Percentiles rank a stretch among this genome's conserved stretches.
These are phyloP conservation scores for Habropoda laboriosa DNA, from an alignment of 1,140 invertebrate genomes.

Conservation along the genomic window DNA sequence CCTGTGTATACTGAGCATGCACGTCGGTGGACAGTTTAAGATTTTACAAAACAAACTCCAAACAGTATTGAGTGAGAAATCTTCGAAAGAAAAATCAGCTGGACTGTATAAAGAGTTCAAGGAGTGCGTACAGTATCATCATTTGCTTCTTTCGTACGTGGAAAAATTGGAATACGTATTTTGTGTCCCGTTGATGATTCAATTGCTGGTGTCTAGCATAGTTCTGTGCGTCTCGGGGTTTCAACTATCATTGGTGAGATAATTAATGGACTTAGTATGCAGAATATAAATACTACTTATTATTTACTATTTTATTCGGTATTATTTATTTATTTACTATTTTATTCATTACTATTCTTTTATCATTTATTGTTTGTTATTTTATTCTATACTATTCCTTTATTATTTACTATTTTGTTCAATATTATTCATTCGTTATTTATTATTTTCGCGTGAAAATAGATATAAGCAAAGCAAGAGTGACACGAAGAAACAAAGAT, in stretches of 20 bases:
- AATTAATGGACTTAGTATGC: no score
- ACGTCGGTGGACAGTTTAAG: neutral
- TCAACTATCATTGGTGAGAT: neutral
- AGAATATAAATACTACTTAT: no score
- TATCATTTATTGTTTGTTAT: no score
- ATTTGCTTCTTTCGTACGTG: neutral
- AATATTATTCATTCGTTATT: no score
- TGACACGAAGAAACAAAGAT: no score
- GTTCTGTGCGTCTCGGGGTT: neutral
- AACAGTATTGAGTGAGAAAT: neutral
- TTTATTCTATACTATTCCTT: neutral
- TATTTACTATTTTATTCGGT: no score
- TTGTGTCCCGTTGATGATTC: no score
- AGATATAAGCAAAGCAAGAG: no score
- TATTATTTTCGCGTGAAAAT: no score
- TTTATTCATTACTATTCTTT: no score
- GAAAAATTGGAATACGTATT: neutral
- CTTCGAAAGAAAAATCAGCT: neutral
- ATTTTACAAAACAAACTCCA: neutral
- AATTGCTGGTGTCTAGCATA: no score
- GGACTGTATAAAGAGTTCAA: neutral
- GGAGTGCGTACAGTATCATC: slow-evolving; percentile 28
- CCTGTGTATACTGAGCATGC: neutral
- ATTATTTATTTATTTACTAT: no score
- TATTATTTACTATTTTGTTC: neutral